Conservation (phyloP, 2,113 vertebrate genomes). For the Verasper variegatus region DNA sequence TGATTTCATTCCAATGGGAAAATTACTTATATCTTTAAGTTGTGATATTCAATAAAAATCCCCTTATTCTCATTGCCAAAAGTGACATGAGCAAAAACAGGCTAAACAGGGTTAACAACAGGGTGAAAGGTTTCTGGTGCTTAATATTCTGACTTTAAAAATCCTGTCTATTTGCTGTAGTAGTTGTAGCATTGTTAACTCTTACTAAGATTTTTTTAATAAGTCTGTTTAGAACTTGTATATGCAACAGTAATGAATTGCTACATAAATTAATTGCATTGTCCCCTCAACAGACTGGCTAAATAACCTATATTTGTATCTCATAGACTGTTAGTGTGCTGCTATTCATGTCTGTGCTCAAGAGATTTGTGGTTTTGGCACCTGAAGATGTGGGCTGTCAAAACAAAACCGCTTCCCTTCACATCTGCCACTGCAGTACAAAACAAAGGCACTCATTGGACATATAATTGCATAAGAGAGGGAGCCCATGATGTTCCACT, state of each 20-base stretch:
- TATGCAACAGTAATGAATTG: not conserved
- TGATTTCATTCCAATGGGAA: too few species aligned
- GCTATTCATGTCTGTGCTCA: slow-evolving; percentile 56
- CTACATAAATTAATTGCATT: not conserved
- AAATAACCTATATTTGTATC: slow-evolving; percentile 1
- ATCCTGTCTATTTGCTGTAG: too few species aligned
- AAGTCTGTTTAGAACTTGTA: not conserved
- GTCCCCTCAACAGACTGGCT: not conserved
- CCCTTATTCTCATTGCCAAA: too few species aligned
- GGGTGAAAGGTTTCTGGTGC: too few species aligned
- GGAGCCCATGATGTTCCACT: not conserved
- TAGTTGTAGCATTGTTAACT: too few species aligned
- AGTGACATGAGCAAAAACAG: too few species aligned
- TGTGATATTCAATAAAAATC: too few species aligned
- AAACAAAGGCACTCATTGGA: slow-evolving; percentile 54
- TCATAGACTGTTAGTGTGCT: slow-evolving; percentile 1
- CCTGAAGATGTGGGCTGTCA: slow-evolving; percentile 69
- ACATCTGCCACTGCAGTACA: slow-evolving; percentile 60
- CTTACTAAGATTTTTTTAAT: not conserved
- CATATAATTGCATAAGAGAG: slow-evolving; percentile 24
- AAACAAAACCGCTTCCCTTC: slow-evolving; percentile 72
- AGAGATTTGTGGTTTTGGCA: slow-evolving; percentile 71
- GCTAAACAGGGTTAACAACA: too few species aligned
- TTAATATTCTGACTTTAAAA: too few species aligned
- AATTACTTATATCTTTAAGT: too few species aligned